These are phyloP conservation scores for Dione juno DNA, from an alignment of 2,888 invertebrate genomes.

Conservation along the genomic window DNA sequence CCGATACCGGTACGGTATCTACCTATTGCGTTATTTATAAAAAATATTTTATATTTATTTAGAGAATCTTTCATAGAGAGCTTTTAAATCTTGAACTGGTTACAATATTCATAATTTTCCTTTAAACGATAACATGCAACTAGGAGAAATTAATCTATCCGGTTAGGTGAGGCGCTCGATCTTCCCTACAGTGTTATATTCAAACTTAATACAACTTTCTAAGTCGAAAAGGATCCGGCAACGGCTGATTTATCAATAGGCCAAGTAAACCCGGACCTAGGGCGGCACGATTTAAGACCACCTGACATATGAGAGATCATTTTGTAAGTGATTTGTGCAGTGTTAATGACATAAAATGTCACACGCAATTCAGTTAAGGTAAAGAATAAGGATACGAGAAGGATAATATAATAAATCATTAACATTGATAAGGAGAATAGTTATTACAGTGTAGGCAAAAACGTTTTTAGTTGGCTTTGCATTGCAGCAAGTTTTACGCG, in stretches of 20 bases:
- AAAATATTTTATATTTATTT: background rate
- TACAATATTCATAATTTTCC: slow-evolving; percentile 43
- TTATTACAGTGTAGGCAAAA: too few relatives aligned
- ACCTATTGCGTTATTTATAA: too few relatives aligned
- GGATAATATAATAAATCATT: slow-evolving; percentile 12
- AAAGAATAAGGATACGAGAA: background rate
- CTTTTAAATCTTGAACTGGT: slow-evolving; percentile 8
- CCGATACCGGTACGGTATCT: too few relatives aligned
- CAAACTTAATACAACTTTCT: slow-evolving; percentile 31
- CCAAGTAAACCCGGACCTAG: slow-evolving; percentile 36
- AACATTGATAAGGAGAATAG: too few relatives aligned
- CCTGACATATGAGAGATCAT: slow-evolving; percentile 15
- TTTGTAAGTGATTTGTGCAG: slow-evolving; percentile 17
- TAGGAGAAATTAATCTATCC: slow-evolving; percentile 43
- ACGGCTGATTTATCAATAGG: slow-evolving; percentile 36
- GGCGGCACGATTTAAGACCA: slow-evolving; percentile 14
- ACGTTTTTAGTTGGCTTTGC: too few relatives aligned
- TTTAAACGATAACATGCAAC: slow-evolving; percentile 31
- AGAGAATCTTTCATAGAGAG: slow-evolving; percentile 25
- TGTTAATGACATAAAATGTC: slow-evolving; percentile 17
- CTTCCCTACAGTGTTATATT: slow-evolving; percentile 23
- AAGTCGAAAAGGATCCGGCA: slow-evolving; percentile 25
- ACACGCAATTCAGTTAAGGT: slow-evolving; percentile 2
- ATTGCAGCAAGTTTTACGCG: too few relatives aligned
- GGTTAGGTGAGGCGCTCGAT: slow-evolving; percentile 31